Percentiles rank a stretch among this genome's conserved stretches.
Conservation (phyloP, 2,113 vertebrate genomes). For the Rhizomys pruinosus region DNA sequence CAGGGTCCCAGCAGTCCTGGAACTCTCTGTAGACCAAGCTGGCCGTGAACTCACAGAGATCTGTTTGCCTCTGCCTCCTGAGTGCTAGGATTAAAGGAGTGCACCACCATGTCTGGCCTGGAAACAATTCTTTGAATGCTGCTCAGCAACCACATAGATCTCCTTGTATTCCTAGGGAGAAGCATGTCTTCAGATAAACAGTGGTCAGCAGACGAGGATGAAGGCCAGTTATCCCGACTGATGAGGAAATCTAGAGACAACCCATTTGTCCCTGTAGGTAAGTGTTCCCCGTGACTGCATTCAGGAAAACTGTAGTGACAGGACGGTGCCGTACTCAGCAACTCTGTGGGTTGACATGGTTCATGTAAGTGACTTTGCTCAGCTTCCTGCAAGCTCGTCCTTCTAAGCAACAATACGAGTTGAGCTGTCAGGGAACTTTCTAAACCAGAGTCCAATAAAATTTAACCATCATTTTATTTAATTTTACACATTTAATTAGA, state of each 20-base stretch:
- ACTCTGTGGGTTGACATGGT: not conserved
- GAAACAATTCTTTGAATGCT: not conserved
- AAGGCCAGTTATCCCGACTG: constrained; percentile 88
- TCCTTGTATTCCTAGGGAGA: constrained; percentile 34
- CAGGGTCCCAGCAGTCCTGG: too few relatives aligned
- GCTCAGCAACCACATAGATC: constrained; percentile 23
- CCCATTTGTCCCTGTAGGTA: constrained; percentile 93
- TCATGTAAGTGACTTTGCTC: not conserved
- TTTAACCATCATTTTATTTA: not conserved
- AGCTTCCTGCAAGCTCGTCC: not conserved
- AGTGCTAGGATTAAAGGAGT: too few relatives aligned
- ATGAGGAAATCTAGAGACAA: constrained; percentile 90
- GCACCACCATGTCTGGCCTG: too few relatives aligned
- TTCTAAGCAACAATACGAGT: not conserved
- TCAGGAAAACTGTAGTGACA: not conserved
- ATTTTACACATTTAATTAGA: not conserved
- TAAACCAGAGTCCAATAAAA: not conserved
- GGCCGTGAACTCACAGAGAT: too few relatives aligned
- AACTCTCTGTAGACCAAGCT: too few relatives aligned
- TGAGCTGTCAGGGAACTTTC: constrained; percentile 44
- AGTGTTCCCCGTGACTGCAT: constrained; percentile 70
- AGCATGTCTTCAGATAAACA: constrained; percentile 85
- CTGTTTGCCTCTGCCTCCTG: too few relatives aligned
- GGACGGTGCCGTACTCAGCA: not conserved
- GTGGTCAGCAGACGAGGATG: constrained; percentile 79